Evolutionary conservation across 2,113 vertebrate genomes (phyloP).

Genomic region (Picathartes gymnocephalus): DNA sequence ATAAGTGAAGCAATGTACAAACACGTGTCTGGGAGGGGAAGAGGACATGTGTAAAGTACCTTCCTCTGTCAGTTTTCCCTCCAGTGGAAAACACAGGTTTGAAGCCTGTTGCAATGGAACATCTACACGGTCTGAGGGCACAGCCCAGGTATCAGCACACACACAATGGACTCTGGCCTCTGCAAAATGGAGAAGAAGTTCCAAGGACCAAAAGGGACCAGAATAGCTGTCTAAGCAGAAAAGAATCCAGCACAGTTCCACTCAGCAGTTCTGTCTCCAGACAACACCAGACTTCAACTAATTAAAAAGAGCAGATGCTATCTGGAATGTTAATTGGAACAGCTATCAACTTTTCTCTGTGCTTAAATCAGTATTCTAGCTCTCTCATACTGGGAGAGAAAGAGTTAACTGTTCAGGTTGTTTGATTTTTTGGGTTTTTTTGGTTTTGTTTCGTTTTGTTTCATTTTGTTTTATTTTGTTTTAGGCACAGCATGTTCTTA

Average conservation of each 20-base stretch:
- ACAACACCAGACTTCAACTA: constrained; percentile 6
- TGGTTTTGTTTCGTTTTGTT: background rate
- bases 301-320: constrained; percentile 39
- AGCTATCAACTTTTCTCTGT: background rate
- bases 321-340: constrained; percentile 2
- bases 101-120: background rate
- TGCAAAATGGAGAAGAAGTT: background rate
- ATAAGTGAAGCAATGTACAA: background rate
- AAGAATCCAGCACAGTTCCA: background rate
- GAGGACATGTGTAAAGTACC: background rate
- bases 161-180: background rate
- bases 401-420: background rate
- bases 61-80: background rate
- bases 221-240: constrained; percentile 12
- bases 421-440: no score
- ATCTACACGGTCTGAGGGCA: background rate
- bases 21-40: background rate
- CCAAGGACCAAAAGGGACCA: background rate
- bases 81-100: background rate
- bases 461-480: background rate
- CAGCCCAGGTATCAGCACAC: background rate
- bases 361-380: background rate
- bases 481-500: background rate
- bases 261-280: background rate
- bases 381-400: background rate